Evolutionary conservation across 1,140 invertebrate species (phyloP).

Genomic region (Camponotus floridanus): DNA sequence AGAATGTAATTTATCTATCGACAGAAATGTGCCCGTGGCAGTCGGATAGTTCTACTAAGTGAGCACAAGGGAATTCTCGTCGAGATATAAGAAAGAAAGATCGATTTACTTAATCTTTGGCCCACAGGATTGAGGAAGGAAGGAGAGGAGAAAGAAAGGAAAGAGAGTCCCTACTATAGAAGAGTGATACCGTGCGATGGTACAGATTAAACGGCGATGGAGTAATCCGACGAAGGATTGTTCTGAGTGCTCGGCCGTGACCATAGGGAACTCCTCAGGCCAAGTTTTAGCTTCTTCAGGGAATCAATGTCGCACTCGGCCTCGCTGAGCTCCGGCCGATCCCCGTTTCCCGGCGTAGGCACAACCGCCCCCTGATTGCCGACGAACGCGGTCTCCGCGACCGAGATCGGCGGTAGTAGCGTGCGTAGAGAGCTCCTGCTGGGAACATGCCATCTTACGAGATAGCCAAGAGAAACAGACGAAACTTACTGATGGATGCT

Average conservation of each 20-base stretch:
- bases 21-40: slow-evolving; percentile 45
- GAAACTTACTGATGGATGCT: slow-evolving; percentile 29
- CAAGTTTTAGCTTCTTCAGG: slow-evolving; percentile 91
- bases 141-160: slow-evolving; percentile 1
- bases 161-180: slow-evolving; percentile 18
- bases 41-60: slow-evolving; percentile 35
- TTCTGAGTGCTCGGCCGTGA: slow-evolving; percentile 89
- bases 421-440: slow-evolving; percentile 88
- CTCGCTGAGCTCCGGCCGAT: slow-evolving; percentile 88
- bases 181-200: slow-evolving; percentile 32
- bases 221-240: slow-evolving; percentile 88
- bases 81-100: slow-evolving; percentile 48
- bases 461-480: slow-evolving; percentile 59
- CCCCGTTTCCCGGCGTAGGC: slow-evolving; percentile 75
- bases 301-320: slow-evolving; percentile 92
- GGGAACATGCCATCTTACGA: slow-evolving; percentile 87
- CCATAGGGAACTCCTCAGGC: slow-evolving; percentile 91
- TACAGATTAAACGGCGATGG: slow-evolving; percentile 88
- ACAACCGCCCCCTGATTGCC: slow-evolving; percentile 78
- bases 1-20: slow-evolving; percentile 67
- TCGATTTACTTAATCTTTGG: slow-evolving; percentile 69
- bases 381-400: slow-evolving; percentile 88
- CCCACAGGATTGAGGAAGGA: slow-evolving; percentile 47
- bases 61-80: slow-evolving; percentile 44
- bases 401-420: slow-evolving; percentile 88